Base-by-base conservation (phyloP, 2,888 invertebrate genomes). In the Agrotis segetum region DNA sequence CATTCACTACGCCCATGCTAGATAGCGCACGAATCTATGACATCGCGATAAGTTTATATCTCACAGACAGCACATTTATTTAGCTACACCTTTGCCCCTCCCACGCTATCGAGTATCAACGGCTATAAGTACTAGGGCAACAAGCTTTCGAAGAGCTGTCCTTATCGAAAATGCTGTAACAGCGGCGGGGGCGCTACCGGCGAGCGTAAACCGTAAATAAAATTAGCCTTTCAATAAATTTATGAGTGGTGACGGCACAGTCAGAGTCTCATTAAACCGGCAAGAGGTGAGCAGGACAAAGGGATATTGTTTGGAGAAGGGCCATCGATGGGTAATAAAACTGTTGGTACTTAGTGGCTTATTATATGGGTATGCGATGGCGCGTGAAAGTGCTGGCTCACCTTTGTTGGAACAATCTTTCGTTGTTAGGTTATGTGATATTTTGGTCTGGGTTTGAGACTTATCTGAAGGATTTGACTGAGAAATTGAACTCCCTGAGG, bases 291-390 rank as follows among this genome's bases (percentile, higher is more conserved):
- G 69, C 75, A 69, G 86, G 86, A 92, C 91, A 92, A 91, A 91
- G 88, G 87, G 84, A 86, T 88, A 90, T 91, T 91, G 89, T 91
- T 89, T 86, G 85, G 83, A 82, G 82, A 81, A 85, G 83, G 84
- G 83, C 84, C 79, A 81, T 70, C 53, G 67, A 44, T 67, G 55
- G 50, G 75, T 61, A 66, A 69, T 81, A 83, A 81, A 83, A 80
- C 53, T 46, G 71, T 77, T 70, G 61, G 81, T 74, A 71, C 71
- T 82, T 66, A 72, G 62, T 34, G 71, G 61, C 63, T 70, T 61
- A 24, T 70, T 61, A 24, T 24, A 64, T 50, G 65, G 34, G 24
- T 67, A 44, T 53, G 64, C 29, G 63, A 67, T 71, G 61, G 71
- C 16, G 74, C 83, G 80, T 71, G 61, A 66, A 74, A 66, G 61